Percentiles rank a stretch among this genome's conserved stretches.
phyloP scores from a whole-genome alignment of 2,797 vertebrate genomes.

The Coregonus sp. region DNA sequence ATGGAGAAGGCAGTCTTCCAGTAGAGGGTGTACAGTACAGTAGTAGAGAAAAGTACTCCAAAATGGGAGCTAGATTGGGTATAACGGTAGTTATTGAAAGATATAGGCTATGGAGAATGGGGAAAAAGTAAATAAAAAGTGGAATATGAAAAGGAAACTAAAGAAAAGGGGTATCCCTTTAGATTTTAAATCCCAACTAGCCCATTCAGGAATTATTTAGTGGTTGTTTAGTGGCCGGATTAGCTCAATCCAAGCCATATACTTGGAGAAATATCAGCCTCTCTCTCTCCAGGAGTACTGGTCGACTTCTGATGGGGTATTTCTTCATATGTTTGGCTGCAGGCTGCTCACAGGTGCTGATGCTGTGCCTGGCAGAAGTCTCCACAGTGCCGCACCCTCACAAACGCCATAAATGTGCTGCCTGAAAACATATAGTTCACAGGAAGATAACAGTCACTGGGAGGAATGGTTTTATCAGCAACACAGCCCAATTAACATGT shows the following conservation, averaged over 20 bases:
- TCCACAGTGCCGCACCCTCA: constrained; percentile 90
- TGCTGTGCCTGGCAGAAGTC: constrained; percentile 99
- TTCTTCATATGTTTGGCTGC: constrained; percentile 51
- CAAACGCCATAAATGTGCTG: constrained; percentile 98
- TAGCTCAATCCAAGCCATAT: constrained; percentile 59
- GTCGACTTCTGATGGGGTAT: constrained; percentile 56
- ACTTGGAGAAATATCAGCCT: constrained; percentile 35
- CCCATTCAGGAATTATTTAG: constrained; percentile 59
- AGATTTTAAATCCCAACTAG: constrained; percentile 44
- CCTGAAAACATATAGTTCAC: constrained; percentile 70
- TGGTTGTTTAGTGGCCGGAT: constrained; percentile 25
- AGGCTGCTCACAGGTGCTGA: constrained; percentile 92
- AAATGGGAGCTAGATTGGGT: constrained; percentile 6
- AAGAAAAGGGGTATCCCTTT: constrained; percentile 32
- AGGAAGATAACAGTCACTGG: not conserved
- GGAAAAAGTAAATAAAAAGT: constrained; percentile 5
- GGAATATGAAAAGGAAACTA: constrained; percentile 20
- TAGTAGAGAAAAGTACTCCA: constrained; percentile 10
- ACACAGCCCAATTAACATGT: not conserved
- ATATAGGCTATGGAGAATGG: not conserved
- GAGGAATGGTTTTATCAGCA: not conserved
- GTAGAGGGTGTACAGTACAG: constrained; percentile 18
- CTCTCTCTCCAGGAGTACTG: constrained; percentile 48
- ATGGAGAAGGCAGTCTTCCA: constrained; percentile 20
- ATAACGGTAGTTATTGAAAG: not conserved